Evolutionary conservation across 2,888 invertebrate genomes (phyloP).

Genomic region (Polyploca ridens): DNA sequence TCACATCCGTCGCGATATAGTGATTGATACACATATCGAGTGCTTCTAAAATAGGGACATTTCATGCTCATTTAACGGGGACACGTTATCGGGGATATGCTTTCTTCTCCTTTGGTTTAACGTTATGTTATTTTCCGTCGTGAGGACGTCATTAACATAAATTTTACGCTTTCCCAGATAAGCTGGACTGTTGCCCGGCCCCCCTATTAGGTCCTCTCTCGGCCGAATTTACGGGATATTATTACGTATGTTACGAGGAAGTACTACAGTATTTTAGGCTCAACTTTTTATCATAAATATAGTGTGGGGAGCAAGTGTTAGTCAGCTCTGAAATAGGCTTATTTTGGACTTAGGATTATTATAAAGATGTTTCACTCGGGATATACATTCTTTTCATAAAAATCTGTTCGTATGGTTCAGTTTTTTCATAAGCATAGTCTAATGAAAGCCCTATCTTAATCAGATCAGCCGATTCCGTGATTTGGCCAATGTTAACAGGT

Average conservation of each 20-base stretch:
- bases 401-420: no score
- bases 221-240: constrained; percentile 61
- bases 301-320: constrained; percentile 21
- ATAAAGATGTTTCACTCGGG: no score
- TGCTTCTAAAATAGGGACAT: constrained; percentile 42
- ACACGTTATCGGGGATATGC: constrained; percentile 65
- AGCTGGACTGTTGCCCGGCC: constrained; percentile 68
- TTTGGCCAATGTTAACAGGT: no score
- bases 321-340: constrained; percentile 6
- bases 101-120: constrained; percentile 61
- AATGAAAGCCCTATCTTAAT: no score
- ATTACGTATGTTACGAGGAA: constrained; percentile 54
- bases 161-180: constrained; percentile 74
- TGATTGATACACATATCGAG: constrained; percentile 27
- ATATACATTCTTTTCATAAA: no score
- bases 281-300: constrained; percentile 36
- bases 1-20: no score
- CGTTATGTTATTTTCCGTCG: constrained; percentile 67
- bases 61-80: constrained; percentile 61
- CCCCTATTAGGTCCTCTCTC: constrained; percentile 60
- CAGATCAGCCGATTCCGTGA: no score
- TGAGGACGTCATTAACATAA: constrained; percentile 75
- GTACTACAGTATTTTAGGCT: constrained; percentile 42
- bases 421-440: no score
- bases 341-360: not conserved